A percentile compares a stretch with the other conserved stretches of the same genome.
phyloP scores from a whole-genome alignment of 2,113 vertebrate species.

The Progne subis region DNA sequence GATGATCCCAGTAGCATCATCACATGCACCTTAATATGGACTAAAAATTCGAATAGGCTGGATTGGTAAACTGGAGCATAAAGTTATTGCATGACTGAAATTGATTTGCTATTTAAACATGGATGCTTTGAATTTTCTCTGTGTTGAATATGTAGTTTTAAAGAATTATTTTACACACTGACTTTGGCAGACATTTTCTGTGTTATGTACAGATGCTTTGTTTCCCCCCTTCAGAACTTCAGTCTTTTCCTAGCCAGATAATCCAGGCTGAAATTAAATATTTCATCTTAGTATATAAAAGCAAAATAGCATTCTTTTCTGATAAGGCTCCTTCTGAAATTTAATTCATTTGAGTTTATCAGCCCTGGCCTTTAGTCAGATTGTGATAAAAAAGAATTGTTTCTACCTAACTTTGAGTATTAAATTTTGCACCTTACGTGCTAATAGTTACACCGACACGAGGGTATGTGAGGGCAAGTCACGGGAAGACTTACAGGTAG shows the following conservation, averaged over 20 bases:
- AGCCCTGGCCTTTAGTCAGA: not conserved
- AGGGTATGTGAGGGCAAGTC: too few relatives aligned
- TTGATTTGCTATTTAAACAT: not conserved
- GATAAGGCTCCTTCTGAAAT: not conserved
- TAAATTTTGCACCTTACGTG: too few relatives aligned
- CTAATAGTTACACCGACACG: too few relatives aligned
- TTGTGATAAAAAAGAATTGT: not conserved
- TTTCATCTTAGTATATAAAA: not conserved
- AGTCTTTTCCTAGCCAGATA: not conserved
- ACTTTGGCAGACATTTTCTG: not conserved
- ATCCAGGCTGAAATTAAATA: not conserved
- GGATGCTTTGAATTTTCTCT: not conserved
- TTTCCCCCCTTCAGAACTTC: not conserved
- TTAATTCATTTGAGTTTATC: not conserved
- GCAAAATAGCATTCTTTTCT: not conserved
- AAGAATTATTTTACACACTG: not conserved
- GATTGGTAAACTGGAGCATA: not conserved
- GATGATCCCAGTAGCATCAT: not conserved
- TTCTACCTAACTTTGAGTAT: too few relatives aligned
- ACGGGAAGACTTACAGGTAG: too few relatives aligned
- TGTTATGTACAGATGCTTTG: not conserved
- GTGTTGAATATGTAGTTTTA: not conserved
- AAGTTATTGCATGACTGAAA: not conserved
- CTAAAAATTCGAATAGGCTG: not conserved
- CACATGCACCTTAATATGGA: not conserved